Evolutionary conservation across 2,113 vertebrate genomes (phyloP).

Genomic region (Meleagris gallopavo): DNA sequence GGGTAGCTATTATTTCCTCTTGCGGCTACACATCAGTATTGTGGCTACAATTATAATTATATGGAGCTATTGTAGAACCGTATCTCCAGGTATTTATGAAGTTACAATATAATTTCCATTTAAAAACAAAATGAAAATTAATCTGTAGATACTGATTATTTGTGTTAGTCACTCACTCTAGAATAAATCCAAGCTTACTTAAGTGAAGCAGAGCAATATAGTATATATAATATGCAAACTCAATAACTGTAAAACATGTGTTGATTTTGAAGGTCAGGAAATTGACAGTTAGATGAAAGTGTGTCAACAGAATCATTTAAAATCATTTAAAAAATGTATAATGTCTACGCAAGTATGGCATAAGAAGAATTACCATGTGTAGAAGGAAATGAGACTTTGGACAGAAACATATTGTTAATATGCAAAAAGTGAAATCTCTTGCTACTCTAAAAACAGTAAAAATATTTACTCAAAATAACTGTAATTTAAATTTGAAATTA

Average conservation of each 20-base stretch:
- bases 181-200: background rate
- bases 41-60: background rate
- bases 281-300: background rate
- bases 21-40: background rate
- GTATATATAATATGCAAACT: background rate
- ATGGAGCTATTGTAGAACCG: background rate
- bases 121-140: background rate
- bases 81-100: background rate
- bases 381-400: background rate
- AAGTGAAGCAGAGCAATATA: background rate
- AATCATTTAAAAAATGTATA: too few species aligned
- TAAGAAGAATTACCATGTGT: background rate
- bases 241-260: background rate
- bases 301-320: rapidly evolving
- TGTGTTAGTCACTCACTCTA: background rate
- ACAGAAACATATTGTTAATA: background rate
- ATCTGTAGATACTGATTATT: background rate
- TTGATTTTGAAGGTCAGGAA: background rate
- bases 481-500: background rate
- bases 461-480: background rate
- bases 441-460: background rate
- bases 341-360: too few species aligned
- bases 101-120: background rate
- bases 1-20: background rate
- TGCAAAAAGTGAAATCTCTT: background rate